These are phyloP conservation scores for Plebejus argus DNA, from an alignment of 2,888 invertebrate genomes.

Conservation along the genomic window DNA sequence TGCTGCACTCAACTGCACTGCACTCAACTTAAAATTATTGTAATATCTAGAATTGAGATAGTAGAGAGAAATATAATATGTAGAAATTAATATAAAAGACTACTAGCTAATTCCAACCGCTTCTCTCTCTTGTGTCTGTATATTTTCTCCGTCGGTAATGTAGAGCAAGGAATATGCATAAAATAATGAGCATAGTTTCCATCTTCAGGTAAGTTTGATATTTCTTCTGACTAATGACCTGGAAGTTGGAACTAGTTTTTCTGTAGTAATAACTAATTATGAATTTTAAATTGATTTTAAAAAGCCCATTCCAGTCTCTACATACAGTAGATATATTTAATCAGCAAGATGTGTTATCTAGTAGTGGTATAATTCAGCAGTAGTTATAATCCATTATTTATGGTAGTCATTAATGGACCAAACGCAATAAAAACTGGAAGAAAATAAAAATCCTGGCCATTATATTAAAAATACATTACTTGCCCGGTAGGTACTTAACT, in stretches of 20 bases:
- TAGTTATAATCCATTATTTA: slow-evolving; percentile 23
- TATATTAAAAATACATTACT: slow-evolving; percentile 31
- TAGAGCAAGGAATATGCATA: not conserved
- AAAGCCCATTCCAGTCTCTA: not conserved
- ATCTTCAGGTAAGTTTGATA: no score
- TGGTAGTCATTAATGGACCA: slow-evolving; percentile 21
- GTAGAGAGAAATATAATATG: not conserved
- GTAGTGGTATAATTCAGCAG: slow-evolving; percentile 2
- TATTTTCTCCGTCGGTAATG: not conserved
- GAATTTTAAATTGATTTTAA: not conserved
- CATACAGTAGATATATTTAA: not conserved
- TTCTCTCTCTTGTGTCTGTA: not conserved
- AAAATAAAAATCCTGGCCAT: slow-evolving; percentile 22
- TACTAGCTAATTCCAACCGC: not conserved
- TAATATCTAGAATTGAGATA: no score
- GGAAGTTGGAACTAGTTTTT: no score
- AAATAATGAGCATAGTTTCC: no score
- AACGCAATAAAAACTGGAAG: slow-evolving; percentile 26
- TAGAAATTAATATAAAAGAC: not conserved
- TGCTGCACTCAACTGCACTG: no score
- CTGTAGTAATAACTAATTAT: not conserved
- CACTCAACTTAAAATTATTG: no score
- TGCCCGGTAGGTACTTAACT: slow-evolving; percentile 20
- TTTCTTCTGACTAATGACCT: no score
- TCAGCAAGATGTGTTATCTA: not conserved